phyloP scores from a whole-genome alignment of 2,888 invertebrate species.

The Drosophila robusta region DNA sequence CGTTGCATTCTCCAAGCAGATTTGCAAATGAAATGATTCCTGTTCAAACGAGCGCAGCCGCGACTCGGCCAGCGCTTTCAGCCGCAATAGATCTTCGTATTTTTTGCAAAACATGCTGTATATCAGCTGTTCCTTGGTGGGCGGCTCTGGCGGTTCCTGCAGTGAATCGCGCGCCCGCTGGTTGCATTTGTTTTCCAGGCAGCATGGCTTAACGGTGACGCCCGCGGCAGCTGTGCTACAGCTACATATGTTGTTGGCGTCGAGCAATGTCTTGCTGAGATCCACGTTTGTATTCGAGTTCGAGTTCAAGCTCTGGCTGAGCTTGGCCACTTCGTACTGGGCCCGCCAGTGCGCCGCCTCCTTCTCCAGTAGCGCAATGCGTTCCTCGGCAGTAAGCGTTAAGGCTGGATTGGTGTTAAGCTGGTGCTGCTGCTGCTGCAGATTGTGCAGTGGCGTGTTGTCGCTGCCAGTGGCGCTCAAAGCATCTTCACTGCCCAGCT shows the following conservation, averaged over 20 bases:
- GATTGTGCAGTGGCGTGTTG: slow-evolving; percentile 75
- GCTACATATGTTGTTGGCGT: slow-evolving; percentile 65
- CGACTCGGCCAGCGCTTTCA: slow-evolving; percentile 83
- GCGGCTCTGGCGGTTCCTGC: slow-evolving; percentile 68
- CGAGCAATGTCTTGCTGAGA: slow-evolving; percentile 44
- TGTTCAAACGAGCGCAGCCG: slow-evolving; percentile 80
- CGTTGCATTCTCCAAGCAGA: slow-evolving; percentile 86
- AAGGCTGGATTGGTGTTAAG: slow-evolving; percentile 43
- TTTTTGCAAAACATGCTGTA: slow-evolving; percentile 83
- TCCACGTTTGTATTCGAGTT: slow-evolving; percentile 65
- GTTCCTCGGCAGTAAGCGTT: slow-evolving; percentile 76
- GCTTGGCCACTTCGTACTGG: slow-evolving; percentile 89
- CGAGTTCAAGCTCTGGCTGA: slow-evolving; percentile 77
- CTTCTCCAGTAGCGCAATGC: slow-evolving; percentile 87
- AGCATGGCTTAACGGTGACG: slow-evolving; percentile 70
- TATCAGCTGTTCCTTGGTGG: slow-evolving; percentile 82
- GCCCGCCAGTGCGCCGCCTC: slow-evolving; percentile 91
- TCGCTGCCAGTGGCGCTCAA: slow-evolving; percentile 86
- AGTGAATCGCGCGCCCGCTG: slow-evolving; percentile 65
- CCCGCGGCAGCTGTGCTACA: slow-evolving; percentile 83
- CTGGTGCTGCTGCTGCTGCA: slow-evolving; percentile 39
- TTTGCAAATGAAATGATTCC: slow-evolving; percentile 85
- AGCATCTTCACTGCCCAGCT: slow-evolving; percentile 89
- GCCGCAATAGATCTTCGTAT: slow-evolving; percentile 82
- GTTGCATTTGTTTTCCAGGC: slow-evolving; percentile 59